Conservation (phyloP, 2,797 vertebrate species). For the Hydrolagus colliei region DNA sequence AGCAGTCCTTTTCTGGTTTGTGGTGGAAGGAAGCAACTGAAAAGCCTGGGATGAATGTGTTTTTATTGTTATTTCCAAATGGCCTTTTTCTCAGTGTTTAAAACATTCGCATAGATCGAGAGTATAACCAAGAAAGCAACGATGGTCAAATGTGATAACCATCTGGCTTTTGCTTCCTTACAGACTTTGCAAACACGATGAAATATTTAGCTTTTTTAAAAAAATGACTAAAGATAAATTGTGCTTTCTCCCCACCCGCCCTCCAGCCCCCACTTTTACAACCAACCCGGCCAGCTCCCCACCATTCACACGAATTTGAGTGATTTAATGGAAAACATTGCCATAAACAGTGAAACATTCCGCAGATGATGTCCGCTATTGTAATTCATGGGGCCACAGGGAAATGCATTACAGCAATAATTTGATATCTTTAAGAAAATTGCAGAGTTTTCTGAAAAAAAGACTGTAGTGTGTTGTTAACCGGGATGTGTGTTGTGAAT, state of each 20-base stretch:
- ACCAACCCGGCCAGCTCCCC: neutral
- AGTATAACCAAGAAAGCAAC: neutral
- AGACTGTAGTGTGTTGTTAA: neutral
- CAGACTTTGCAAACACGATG: neutral
- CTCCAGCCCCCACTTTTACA: neutral
- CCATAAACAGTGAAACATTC: neutral
- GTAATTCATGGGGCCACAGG: neutral
- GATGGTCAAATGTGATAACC: neutral
- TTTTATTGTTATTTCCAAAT: conserved; percentile 22
- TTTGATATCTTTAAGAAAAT: conserved; percentile 28
- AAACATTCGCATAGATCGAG: neutral
- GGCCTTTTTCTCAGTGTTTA: neutral
- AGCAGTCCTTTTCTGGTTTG: neutral
- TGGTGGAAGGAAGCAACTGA: neutral
- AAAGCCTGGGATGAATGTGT: neutral
- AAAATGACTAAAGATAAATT: conserved; percentile 21
- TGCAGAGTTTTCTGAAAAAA: neutral
- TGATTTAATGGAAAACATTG: conserved; percentile 21
- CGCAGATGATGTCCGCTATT: neutral
- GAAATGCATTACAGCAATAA: conserved; percentile 13
- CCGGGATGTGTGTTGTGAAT: neutral
- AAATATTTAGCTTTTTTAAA: neutral
- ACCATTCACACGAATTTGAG: conserved; percentile 8
- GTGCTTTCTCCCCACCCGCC: neutral
- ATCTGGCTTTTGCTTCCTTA: neutral